Conservation (phyloP, 2,888 invertebrate species). For the Thysanoteuthis rhombus region DNA sequence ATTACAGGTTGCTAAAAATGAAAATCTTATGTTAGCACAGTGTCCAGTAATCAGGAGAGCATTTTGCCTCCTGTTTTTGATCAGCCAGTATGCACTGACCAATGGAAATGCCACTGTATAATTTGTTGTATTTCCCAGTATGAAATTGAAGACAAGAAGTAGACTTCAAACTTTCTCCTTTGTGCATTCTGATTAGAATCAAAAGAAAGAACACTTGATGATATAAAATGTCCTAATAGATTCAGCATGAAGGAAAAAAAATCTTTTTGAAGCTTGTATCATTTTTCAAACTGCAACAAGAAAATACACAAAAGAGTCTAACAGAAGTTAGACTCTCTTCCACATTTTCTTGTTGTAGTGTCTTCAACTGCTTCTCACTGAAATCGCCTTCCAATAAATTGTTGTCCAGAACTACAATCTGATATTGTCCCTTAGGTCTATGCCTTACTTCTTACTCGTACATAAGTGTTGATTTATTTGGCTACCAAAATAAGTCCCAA, state of each 20-base stretch:
- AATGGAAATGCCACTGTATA: neutral
- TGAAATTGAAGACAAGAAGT: neutral
- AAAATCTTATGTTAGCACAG: neutral
- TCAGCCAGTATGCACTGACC: neutral
- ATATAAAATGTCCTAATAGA: neutral
- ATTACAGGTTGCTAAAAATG: conserved; percentile 12
- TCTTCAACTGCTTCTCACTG: neutral
- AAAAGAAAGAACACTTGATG: neutral
- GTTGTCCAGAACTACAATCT: neutral
- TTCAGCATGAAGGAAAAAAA: neutral
- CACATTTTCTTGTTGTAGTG: neutral
- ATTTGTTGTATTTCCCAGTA: neutral
- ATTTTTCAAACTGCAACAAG: too few species aligned
- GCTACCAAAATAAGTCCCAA: neutral
- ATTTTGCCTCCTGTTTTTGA: neutral
- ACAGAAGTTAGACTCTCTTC: too few species aligned
- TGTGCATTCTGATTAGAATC: neutral
- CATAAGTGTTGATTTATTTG: neutral
- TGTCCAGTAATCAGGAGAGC: neutral
- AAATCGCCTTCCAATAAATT: too few species aligned
- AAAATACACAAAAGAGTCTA: too few species aligned
- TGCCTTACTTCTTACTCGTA: neutral
- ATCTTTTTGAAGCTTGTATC: neutral
- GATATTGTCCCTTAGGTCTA: neutral
- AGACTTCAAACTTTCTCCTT: neutral